These are phyloP conservation scores for Galerucella nymphaeae DNA, from an alignment of 2,888 invertebrate species.

Conservation along the genomic window DNA sequence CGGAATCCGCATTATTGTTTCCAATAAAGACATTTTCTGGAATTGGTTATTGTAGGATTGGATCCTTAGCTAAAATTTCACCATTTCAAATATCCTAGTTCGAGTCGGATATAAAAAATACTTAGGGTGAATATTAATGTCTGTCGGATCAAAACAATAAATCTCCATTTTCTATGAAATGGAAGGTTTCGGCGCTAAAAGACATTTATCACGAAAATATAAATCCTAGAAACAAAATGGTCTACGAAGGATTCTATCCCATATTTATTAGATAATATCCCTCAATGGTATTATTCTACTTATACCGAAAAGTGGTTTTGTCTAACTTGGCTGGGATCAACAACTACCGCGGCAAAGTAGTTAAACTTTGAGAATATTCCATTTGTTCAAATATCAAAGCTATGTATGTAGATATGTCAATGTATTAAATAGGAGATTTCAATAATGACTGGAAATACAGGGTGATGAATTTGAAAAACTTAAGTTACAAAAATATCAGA, in stretches of 20 bases:
- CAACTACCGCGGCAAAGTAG: neutral
- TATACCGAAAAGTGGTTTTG: constrained; percentile 3
- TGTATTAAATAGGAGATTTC: too few relatives aligned
- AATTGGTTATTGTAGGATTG: neutral
- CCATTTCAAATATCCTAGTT: neutral
- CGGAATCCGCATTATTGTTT: too few relatives aligned
- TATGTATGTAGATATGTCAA: too few relatives aligned
- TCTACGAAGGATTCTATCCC: neutral
- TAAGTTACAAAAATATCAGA: too few relatives aligned
- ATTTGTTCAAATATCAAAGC: too few relatives aligned
- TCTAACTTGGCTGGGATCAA: neutral
- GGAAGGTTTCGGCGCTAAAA: neutral
- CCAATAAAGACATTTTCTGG: neutral
- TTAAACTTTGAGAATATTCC: too few relatives aligned
- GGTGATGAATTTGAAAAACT: too few relatives aligned
- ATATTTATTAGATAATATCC: neutral
- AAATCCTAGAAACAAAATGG: constrained; percentile 1
- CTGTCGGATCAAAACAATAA: constrained; percentile 2
- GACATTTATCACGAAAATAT: constrained; percentile 12
- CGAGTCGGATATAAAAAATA: neutral
- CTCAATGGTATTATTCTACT: neutral
- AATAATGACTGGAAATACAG: too few relatives aligned
- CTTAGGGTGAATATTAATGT: neutral
- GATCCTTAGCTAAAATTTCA: neutral
- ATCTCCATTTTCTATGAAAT: neutral